phyloP scores from a whole-genome alignment of 2,113 vertebrate genomes.

The Syrrhaptes paradoxus region DNA sequence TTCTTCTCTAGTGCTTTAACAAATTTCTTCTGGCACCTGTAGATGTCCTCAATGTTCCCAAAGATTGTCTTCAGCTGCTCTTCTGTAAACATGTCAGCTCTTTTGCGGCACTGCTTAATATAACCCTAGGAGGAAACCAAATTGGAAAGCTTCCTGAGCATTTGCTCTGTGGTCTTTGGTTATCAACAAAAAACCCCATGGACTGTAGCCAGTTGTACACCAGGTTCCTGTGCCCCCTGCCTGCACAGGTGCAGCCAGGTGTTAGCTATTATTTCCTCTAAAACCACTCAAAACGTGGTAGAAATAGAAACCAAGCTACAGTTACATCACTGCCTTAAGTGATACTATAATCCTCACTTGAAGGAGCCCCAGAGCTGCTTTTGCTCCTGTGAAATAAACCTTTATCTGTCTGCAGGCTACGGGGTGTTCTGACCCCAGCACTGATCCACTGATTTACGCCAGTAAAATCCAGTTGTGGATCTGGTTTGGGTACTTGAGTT shows the following conservation, averaged over 20 bases:
- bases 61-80: constrained; percentile 94
- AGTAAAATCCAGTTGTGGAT: not conserved
- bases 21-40: constrained; percentile 93
- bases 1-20: constrained; percentile 90
- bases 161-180: not conserved
- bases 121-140: constrained; percentile 82
- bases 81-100: constrained; percentile 93
- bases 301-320: not conserved
- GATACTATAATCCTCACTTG: not conserved
- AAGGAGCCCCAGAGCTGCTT: not conserved
- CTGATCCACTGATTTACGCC: not conserved
- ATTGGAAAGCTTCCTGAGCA: not conserved
- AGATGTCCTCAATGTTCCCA: constrained; percentile 94
- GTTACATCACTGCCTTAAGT: not conserved
- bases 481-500: not conserved
- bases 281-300: not conserved
- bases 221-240: not conserved
- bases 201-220: not conserved
- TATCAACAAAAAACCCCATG: not conserved
- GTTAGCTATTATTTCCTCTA: not conserved
- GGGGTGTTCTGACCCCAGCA: not conserved
- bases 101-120: constrained; percentile 92
- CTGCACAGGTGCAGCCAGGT: not conserved
- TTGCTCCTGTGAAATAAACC: not conserved
- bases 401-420: not conserved